A percentile compares a stretch with the other conserved stretches of the same genome.
These are phyloP conservation scores for Antheraea yamamai DNA, from an alignment of 2,888 invertebrate genomes.

Conservation along the genomic window DNA sequence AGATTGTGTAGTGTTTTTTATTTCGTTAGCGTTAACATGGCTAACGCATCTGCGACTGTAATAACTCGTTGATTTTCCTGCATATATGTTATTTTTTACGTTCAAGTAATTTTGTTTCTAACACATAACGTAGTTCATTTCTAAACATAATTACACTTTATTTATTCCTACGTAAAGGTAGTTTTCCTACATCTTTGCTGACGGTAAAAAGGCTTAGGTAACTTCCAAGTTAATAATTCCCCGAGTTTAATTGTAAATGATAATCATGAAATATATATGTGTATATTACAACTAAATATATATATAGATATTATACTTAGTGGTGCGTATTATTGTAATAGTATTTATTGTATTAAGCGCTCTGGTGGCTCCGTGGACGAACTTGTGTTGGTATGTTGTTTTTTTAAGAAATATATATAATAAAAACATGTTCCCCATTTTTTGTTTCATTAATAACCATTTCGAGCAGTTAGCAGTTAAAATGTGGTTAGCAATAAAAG, in stretches of 20 bases:
- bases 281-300: constrained; percentile 1
- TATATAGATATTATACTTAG: constrained; percentile 8
- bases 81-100: neutral
- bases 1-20: neutral
- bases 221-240: constrained; percentile 25
- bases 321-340: constrained; percentile 12
- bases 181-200: constrained; percentile 3
- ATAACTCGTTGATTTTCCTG: neutral
- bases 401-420: constrained; percentile 60
- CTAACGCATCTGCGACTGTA: neutral
- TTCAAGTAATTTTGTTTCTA: neutral
- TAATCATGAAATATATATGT: neutral
- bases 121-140: no score
- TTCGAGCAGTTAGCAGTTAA: neutral
- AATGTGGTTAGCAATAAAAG: no score
- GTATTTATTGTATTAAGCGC: neutral
- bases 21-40: neutral
- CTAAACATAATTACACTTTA: no score
- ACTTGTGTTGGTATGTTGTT: constrained; percentile 68
- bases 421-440: constrained; percentile 61
- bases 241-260: constrained; percentile 23
- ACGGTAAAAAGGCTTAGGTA: constrained; percentile 15
- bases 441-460: constrained; percentile 28
- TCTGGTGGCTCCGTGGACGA: constrained; percentile 44
- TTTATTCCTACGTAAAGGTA: neutral